Evolutionary conservation across 2,113 vertebrate species (phyloP), one percentile per base, ranked within the genome.

Genomic region (Pterocles burchelli): DNA sequence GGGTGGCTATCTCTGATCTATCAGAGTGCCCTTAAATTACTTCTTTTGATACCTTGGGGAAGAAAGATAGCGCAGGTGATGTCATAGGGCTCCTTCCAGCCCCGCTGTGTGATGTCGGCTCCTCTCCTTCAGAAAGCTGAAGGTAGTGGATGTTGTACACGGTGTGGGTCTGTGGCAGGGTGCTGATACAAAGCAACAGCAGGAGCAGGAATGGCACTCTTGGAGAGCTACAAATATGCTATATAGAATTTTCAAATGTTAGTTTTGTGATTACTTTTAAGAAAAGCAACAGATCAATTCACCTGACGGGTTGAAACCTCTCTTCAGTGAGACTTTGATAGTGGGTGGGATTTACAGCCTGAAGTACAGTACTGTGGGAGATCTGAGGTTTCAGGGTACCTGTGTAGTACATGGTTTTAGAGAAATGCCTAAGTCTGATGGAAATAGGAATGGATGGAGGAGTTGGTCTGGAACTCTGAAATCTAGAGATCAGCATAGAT

Each of bases 1-100:
- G 95, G 90, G 95, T 97, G 95, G 96, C 94, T 96, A 96, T 96
- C 92, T 97, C 84, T 91, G 84, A 89, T 91, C 73, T 84, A 88
- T 91, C 75, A 91, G 72, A 61, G 51, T 94, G 92, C 68, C 92
- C 92, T 95, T 86, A 93, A 93, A 78, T 95, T 86, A 81, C 91
- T 96, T 67, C 86, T 93, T 86, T 81, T 80, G 86, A 92, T 94
- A 95, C 73, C 90, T 63, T 96, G 94, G 89, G 92, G 90, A 90
- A 92, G 89, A 88, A 88, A 95, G 94, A 86, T 89, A 86, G 86
- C 0, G 1, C 38, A 55, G 90, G 61, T 93, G 95, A 91, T 94
- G 96, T 74, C 93, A 94, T 9, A 85, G 33, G 71, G 58, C 85
- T 92, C 77, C 48, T 94, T 97, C 76, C 80, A 93, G 71, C 67